phyloP scores from a whole-genome alignment of 2,113 vertebrate genomes.

The Rhinichthys klamathensis region DNA sequence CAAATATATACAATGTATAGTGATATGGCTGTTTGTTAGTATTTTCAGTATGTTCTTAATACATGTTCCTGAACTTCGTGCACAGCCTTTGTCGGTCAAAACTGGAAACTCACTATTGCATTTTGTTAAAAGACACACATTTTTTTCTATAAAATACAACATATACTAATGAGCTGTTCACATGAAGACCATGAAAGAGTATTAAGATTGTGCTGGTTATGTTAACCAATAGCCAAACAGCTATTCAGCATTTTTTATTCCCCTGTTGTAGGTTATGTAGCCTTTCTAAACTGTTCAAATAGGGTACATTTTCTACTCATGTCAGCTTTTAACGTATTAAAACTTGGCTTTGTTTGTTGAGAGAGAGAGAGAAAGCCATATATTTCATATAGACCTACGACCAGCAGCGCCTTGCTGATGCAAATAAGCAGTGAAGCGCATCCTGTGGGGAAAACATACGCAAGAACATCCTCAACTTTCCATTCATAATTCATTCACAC shows the following conservation, averaged over 20 bases:
- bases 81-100: background rate
- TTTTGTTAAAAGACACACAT: background rate
- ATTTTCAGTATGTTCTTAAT: too few relatives aligned
- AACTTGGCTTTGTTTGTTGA: slow-evolving; percentile 3
- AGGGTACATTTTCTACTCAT: background rate
- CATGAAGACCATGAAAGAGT: too few relatives aligned
- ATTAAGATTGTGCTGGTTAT: background rate
- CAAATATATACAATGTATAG: too few relatives aligned
- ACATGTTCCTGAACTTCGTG: too few relatives aligned
- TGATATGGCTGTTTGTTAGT: too few relatives aligned
- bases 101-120: background rate
- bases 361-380: slow-evolving; percentile 13
- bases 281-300: slow-evolving; percentile 21
- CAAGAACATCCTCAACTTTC: slow-evolving; percentile 64
- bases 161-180: background rate
- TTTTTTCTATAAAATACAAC: background rate
- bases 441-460: slow-evolving; percentile 35
- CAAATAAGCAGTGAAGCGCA: slow-evolving; percentile 47
- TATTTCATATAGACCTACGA: slow-evolving; percentile 64
- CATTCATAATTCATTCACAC: slow-evolving; percentile 78
- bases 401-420: slow-evolving; percentile 26
- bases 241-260: slow-evolving; percentile 15
- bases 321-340: background rate
- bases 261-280: background rate
- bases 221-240: background rate